Evolutionary conservation across 2,888 invertebrate species (phyloP).

Genomic region (Drosophila yooni): DNA sequence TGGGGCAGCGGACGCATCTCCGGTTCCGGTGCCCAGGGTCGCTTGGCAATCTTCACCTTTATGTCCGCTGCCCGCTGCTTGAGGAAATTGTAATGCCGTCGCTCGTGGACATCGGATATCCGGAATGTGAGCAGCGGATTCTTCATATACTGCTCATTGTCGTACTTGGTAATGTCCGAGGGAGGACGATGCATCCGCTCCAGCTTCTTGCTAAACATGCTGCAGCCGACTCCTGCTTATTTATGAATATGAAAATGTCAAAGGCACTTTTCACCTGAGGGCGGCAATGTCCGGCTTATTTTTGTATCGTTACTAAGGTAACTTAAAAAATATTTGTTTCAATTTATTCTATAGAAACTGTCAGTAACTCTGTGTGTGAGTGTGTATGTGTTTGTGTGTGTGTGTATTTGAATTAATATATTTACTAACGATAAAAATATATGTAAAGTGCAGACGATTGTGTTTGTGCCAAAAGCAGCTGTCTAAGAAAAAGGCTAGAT

Average conservation of each 20-base stretch:
- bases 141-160: conserved; percentile 83
- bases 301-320: conserved; percentile 65
- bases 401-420: conserved; percentile 51
- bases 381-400: conserved; percentile 7
- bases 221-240: conserved; percentile 33
- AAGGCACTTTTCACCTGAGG: conserved; percentile 23
- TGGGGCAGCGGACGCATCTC: conserved; percentile 86
- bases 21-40: conserved; percentile 81
- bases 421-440: conserved; percentile 40
- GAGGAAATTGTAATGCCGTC: conserved; percentile 82
- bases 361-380: conserved; percentile 2
- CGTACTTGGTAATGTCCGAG: conserved; percentile 82
- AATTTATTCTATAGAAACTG: conserved; percentile 15
- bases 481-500: not conserved
- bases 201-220: conserved; percentile 80
- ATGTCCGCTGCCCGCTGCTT: conserved; percentile 82
- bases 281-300: conserved; percentile 9
- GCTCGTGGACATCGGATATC: conserved; percentile 81
- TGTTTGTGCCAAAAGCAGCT: not conserved
- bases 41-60: conserved; percentile 79
- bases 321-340: conserved; percentile 38
- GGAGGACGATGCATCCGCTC: conserved; percentile 82
- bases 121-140: conserved; percentile 84
- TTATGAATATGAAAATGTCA: conserved; percentile 32
- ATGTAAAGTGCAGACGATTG: conserved; percentile 31